Percentiles rank a stretch among this genome's conserved stretches.
phyloP scores from a whole-genome alignment of 2,888 invertebrate genomes.

The Xestoiulus laeticollis region DNA sequence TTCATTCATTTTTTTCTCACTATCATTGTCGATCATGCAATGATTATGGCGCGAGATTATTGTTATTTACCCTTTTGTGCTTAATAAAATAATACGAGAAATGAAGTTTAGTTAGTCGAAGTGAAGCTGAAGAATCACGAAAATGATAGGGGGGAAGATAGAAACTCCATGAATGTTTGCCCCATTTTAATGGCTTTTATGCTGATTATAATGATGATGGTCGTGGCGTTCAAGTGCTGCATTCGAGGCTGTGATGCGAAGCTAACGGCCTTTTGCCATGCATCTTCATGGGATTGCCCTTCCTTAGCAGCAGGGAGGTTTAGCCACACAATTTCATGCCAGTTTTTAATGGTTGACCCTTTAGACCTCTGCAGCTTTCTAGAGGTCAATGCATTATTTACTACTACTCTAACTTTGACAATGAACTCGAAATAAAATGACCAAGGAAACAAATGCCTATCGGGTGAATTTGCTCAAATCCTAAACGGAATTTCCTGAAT shows the following conservation, averaged over 20 bases:
- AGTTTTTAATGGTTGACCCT: conserved; percentile 13
- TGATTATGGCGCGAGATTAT: neutral
- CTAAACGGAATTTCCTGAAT: neutral
- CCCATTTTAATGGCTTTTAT: conserved; percentile 12
- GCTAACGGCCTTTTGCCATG: conserved; percentile 12
- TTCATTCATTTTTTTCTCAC: neutral
- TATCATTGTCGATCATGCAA: conserved; percentile 34
- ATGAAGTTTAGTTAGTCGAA: neutral
- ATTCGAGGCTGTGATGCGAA: neutral
- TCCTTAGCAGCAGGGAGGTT: neutral
- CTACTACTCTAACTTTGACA: neutral
- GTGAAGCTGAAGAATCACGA: neutral
- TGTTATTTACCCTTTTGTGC: neutral
- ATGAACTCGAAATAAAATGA: neutral
- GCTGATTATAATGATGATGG: neutral
- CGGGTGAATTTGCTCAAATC: neutral
- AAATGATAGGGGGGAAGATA: conserved; percentile 27
- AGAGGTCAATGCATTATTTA: neutral
- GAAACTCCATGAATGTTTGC: neutral
- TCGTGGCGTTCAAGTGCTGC: neutral
- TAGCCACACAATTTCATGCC: neutral
- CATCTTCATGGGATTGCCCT: neutral
- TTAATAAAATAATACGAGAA: neutral
- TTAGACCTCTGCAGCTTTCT: neutral
- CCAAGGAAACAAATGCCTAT: neutral